A percentile compares a stretch with the other conserved stretches of the same genome.
Conservation (phyloP, 2,888 invertebrate species). For the Drosophila anceps region DNA sequence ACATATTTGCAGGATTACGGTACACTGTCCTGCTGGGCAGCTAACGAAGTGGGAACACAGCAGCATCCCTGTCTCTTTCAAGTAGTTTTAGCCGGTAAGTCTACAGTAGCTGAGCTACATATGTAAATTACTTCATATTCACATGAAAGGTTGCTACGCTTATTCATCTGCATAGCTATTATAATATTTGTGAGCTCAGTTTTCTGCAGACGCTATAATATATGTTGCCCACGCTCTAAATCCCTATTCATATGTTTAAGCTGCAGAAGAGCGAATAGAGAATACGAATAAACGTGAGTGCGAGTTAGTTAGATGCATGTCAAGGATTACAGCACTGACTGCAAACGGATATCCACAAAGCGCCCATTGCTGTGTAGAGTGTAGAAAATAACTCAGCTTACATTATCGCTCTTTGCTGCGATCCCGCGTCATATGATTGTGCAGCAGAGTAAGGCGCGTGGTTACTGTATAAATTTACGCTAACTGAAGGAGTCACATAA, state of each 20-base stretch:
- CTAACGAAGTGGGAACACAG: conserved; percentile 93
- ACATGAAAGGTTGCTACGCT: conserved; percentile 1
- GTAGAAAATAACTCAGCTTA: background rate
- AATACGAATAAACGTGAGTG: background rate
- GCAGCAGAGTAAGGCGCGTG: background rate
- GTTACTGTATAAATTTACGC: too few relatives aligned
- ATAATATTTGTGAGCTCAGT: background rate
- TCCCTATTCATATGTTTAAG: background rate
- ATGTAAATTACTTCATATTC: conserved; percentile 1
- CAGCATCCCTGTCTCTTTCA: conserved; percentile 94
- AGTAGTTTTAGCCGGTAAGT: conserved; percentile 94
- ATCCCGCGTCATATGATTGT: background rate
- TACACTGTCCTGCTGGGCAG: conserved; percentile 93
- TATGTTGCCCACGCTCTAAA: background rate
- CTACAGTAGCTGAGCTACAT: background rate
- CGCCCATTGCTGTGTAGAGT: background rate
- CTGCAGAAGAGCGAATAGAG: background rate
- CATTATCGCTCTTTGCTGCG: background rate
- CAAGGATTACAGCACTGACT: background rate
- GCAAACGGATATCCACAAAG: background rate
- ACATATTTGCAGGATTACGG: conserved; percentile 90
- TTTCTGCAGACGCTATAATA: background rate
- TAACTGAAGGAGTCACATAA: background rate
- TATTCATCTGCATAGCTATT: too few relatives aligned
- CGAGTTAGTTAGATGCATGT: background rate